Evolutionary conservation across 53 echinoderm and acorn worm species (phyloP).

Genomic region (Arbacia lixula): DNA sequence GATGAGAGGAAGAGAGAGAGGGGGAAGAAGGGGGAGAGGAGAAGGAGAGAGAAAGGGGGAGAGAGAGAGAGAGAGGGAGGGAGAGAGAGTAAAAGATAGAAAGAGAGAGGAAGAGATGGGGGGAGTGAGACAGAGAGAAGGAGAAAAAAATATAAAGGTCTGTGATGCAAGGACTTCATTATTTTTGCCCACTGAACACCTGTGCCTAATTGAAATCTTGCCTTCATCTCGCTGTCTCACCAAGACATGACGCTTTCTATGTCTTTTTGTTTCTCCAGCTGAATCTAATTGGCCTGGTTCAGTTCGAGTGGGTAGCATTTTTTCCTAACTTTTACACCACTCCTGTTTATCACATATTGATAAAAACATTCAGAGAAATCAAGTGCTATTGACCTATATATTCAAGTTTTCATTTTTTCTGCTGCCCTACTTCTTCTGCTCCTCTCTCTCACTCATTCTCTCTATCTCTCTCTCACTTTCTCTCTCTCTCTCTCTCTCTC

Average conservation of each 20-base stretch:
- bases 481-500: too few relatives aligned
- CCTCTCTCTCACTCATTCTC: too few relatives aligned
- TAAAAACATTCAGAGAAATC: constrained; percentile 38
- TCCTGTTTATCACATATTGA: neutral
- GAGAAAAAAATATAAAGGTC: constrained; percentile 24
- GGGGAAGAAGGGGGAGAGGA: too few relatives aligned
- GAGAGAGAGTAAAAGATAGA: too few relatives aligned
- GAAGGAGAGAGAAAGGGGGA: too few relatives aligned
- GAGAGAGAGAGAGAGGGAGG: too few relatives aligned
- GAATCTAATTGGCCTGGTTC: constrained; percentile 38
- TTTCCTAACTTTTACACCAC: constrained; percentile 1
- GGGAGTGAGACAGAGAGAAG: constrained; percentile 1
- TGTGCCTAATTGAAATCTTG: constrained; percentile 52
- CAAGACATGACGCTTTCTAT: constrained; percentile 33
- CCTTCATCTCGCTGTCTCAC: neutral
- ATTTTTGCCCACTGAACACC: constrained; percentile 36
- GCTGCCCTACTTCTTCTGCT: neutral
- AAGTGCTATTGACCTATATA: constrained; percentile 51
- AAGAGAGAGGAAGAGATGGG: too few relatives aligned
- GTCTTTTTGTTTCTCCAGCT: constrained; percentile 32
- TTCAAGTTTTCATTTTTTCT: constrained; percentile 11
- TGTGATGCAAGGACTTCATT: constrained; percentile 17
- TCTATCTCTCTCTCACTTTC: too few relatives aligned
- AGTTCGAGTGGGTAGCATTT: neutral
- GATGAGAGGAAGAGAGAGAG: too few relatives aligned